Conservation (phyloP, 2,113 vertebrate genomes). For the Lamprotornis superbus region DNA sequence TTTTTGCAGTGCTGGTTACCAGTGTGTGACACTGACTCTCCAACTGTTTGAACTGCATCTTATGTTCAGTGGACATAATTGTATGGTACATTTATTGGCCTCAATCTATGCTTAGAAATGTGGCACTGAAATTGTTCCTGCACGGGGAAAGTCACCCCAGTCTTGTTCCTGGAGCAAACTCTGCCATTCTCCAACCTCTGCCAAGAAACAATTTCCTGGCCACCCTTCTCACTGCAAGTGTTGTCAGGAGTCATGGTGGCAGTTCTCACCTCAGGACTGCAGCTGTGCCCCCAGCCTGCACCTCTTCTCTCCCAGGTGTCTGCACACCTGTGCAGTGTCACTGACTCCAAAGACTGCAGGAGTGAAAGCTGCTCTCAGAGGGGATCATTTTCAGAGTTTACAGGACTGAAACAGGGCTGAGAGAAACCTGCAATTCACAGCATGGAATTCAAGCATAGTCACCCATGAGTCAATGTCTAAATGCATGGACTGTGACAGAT, state of each 20-base stretch:
- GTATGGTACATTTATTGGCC: neutral
- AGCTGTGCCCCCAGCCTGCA: neutral
- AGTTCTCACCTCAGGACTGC: neutral
- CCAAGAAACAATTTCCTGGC: neutral
- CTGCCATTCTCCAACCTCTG: neutral
- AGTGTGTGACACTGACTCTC: neutral
- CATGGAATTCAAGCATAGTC: neutral
- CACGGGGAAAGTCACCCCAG: neutral
- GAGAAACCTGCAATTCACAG: neutral
- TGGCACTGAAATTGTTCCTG: neutral
- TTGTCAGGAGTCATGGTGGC: neutral
- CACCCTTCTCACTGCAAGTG: neutral
- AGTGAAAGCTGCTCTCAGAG: neutral
- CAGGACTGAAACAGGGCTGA: neutral
- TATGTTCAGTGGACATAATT: neutral
- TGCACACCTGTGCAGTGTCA: neutral
- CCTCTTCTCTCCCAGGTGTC: neutral
- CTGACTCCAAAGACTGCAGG: neutral
- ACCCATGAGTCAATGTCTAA: neutral
- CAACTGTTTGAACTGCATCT: neutral
- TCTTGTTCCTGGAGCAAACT: neutral
- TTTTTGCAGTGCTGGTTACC: neutral
- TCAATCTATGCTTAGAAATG: neutral
- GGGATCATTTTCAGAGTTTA: neutral
- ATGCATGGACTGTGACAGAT: neutral